Evolutionary conservation across 1,140 invertebrate genomes (phyloP), one percentile per base, ranked within the genome.

Genomic region (Potamilus streckersoni): DNA sequence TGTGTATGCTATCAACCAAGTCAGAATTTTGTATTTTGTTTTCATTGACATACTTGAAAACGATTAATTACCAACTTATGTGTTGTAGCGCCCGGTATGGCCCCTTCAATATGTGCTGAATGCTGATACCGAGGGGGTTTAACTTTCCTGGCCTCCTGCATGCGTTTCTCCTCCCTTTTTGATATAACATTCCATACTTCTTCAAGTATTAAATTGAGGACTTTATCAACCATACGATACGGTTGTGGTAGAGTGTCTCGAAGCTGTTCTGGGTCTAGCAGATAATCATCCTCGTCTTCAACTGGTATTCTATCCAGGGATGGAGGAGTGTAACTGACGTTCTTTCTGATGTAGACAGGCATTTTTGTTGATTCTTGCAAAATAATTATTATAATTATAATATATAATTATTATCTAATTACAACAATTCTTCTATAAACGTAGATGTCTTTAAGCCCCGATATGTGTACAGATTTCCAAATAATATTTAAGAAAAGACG

Each of bases 161-260:
- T 31, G 12, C 79, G 65, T 19, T 75, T 73, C 49, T 79, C 81
- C 67, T 89, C 88, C 66, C 83, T 82, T 56, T 71, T 57, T 65
- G 83, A 78, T 61, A 87, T 80, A 14, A 83, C 78, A 38, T 84
- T 81, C 86, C 86, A 89, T 20, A 79, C 82, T 27, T 83, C 80
- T 68, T 88, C 85, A 60, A 88, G 68, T 60, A 88, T 62, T 31
- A 80, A 69, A n/a, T 56, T 73, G 15, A 89, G 59, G 66, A 88
- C 78, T 80, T 85, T 88, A 69, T 88, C 82, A 59, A 89, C 83
- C 83, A 88, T 85, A 13, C 88, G 84, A 79, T 87, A 89, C 2
- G 88, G 88, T 69, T 88, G 87, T 62, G 88, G 88, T 19, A 89
- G 67, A n/a, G 38, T 56, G 72, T 87, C 88, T 38, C 80, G 75